A percentile compares a stretch with the other conserved stretches of the same genome.
These are phyloP conservation scores for Aproaerema taeniolella DNA, from an alignment of 2,888 invertebrate genomes.

Conservation along the genomic window DNA sequence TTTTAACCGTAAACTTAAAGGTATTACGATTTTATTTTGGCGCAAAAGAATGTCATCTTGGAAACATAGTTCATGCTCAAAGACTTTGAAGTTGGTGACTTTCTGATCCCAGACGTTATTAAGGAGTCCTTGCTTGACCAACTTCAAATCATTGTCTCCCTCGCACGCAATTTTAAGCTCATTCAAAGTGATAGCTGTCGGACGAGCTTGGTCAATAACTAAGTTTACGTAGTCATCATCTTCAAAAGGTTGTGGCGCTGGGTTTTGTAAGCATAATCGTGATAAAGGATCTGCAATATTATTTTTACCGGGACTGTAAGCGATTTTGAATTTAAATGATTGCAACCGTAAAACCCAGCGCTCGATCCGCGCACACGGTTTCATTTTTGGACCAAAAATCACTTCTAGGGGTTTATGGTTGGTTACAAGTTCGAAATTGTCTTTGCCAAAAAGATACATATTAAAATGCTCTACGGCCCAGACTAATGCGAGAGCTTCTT, in stretches of 20 bases:
- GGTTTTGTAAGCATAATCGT: conserved; percentile 9
- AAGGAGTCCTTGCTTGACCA: neutral
- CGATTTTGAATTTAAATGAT: conserved; percentile 26
- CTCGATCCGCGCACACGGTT: conserved; percentile 31
- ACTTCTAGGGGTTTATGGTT: conserved; percentile 25
- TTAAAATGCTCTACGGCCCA: conserved; percentile 24
- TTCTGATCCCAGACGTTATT: neutral
- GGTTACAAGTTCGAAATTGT: conserved; percentile 28
- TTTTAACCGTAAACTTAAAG: conserved; percentile 12
- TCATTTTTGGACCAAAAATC: conserved; percentile 26
- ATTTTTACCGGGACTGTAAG: conserved; percentile 26
- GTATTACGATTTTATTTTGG: conserved; percentile 22
- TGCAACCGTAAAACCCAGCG: conserved; percentile 33
- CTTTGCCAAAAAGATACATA: conserved; percentile 18
- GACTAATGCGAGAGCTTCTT: conserved; percentile 27
- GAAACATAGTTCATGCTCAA: conserved; percentile 2
- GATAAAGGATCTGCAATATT: conserved; percentile 31
- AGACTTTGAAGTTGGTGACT: neutral
- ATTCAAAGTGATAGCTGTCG: neutral
- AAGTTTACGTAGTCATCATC: neutral
- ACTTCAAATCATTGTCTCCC: neutral
- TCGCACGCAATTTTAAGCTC: neutral
- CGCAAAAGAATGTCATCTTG: conserved; percentile 17
- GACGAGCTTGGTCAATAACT: neutral
- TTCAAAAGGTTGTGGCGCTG: neutral